Conservation (phyloP, 2,797 vertebrate species). For the Sebastes miniatus region DNA sequence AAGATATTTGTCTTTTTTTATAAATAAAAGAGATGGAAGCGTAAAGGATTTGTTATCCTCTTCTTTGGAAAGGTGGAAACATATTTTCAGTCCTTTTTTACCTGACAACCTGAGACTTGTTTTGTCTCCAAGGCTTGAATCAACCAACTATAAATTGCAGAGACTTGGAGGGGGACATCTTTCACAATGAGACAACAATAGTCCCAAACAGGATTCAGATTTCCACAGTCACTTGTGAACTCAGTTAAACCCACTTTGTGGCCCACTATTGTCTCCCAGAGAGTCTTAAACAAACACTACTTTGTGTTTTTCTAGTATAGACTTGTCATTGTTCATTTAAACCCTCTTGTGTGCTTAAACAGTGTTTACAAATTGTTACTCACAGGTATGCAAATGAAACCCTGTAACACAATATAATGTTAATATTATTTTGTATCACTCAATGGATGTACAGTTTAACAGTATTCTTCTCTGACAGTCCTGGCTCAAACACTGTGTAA, state of each 20-base stretch:
- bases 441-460: neutral
- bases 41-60: neutral
- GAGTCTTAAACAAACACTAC: slow-evolving; percentile 13
- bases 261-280: slow-evolving; percentile 5
- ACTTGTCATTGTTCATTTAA: slow-evolving; percentile 8
- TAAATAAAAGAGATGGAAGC: neutral
- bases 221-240: slow-evolving; percentile 18
- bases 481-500: neutral
- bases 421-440: neutral
- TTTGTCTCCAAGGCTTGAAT: neutral
- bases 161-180: neutral
- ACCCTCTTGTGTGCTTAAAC: neutral
- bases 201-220: slow-evolving; percentile 21
- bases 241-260: slow-evolving; percentile 24
- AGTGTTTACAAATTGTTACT: neutral
- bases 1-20: neutral
- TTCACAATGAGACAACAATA: neutral
- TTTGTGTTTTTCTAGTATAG: slow-evolving; percentile 9
- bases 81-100: neutral
- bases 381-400: neutral
- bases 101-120: neutral
- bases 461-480: neutral
- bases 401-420: neutral
- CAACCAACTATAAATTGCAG: neutral
- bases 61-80: neutral